Evolutionary conservation across 2,888 invertebrate species (phyloP).

Genomic region (Pharmacophagus antenor): DNA sequence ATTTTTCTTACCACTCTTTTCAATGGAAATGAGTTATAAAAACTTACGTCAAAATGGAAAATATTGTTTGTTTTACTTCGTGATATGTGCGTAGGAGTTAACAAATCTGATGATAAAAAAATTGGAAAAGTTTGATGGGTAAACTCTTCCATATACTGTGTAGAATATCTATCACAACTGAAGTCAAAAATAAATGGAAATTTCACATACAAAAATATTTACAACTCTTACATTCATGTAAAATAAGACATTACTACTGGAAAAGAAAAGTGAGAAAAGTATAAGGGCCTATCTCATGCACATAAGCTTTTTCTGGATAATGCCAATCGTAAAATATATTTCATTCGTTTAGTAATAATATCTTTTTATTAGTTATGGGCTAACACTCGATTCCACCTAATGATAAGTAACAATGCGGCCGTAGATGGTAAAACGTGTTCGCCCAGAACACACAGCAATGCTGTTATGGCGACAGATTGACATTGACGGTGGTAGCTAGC

Average conservation of each 20-base stretch:
- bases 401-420: no score
- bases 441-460: no score
- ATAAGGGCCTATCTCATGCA: no score
- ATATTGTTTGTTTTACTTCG: constrained; percentile 70
- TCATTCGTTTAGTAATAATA: no score
- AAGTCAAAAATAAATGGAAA: not conserved
- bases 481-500: no score
- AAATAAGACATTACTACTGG: not conserved
- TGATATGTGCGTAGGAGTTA: constrained; percentile 58
- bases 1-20: constrained; percentile 52
- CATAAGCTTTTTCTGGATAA: no score
- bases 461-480: no score
- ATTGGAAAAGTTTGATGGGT: constrained; percentile 65
- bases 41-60: constrained; percentile 57
- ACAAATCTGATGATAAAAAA: constrained; percentile 70
- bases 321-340: no score
- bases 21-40: constrained; percentile 65
- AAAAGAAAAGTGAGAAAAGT: not conserved
- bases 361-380: no score
- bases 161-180: not conserved
- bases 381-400: no score
- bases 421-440: no score
- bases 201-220: not conserved
- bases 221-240: not conserved
- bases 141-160: constrained; percentile 39